Conservation (phyloP, 2,797 vertebrate genomes). For the Sorex maritimensis region DNA sequence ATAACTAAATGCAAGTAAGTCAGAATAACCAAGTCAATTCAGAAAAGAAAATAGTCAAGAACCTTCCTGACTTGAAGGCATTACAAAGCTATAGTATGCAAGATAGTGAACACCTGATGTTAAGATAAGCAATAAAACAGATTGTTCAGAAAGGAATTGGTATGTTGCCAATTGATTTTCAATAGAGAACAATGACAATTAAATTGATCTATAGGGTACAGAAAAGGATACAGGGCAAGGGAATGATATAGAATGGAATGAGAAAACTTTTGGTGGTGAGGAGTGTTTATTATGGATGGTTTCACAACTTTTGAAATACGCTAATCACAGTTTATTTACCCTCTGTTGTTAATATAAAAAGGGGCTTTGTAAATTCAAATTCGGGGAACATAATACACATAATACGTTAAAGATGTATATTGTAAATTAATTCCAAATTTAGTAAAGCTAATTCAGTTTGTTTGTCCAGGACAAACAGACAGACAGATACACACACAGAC, state of each 20-base stretch:
- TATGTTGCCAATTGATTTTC: background rate
- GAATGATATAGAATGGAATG: too few species aligned
- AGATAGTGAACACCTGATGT: background rate
- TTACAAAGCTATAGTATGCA: background rate
- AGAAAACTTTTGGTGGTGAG: too few species aligned
- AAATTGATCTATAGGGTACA: too few species aligned
- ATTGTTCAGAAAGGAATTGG: conserved; percentile 15
- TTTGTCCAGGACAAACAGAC: background rate
- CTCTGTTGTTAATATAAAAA: conserved; percentile 9
- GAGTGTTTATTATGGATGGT: too few species aligned
- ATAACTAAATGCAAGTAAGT: background rate
- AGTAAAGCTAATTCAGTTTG: background rate
- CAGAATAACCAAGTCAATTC: background rate
- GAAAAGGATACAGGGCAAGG: too few species aligned
- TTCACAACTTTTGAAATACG: too few species aligned
- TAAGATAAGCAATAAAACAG: background rate
- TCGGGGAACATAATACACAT: background rate
- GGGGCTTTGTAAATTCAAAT: background rate
- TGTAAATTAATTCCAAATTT: conserved; percentile 6
- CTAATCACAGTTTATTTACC: background rate
- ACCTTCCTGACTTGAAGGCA: background rate
- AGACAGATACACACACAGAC: too few species aligned
- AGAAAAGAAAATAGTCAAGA: background rate
- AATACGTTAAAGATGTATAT: background rate
- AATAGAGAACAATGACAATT: background rate